phyloP scores from a whole-genome alignment of 92 coral and sea anemone genomes.

The Epizoanthus illoricatus region DNA sequence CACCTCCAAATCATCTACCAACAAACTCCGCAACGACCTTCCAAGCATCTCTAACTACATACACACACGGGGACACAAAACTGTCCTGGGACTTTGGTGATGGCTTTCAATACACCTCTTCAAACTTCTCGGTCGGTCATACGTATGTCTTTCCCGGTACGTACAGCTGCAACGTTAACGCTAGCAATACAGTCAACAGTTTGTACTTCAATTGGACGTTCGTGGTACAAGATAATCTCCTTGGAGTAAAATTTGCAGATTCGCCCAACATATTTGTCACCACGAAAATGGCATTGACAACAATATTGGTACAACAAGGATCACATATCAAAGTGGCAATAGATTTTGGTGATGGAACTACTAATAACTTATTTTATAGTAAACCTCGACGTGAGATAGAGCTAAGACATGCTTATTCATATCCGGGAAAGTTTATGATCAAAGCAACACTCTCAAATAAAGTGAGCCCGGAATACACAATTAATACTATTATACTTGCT shows the following conservation, averaged over 20 bases:
- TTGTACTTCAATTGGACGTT: conserved; percentile 5
- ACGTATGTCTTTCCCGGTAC: not conserved
- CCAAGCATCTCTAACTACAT: not conserved
- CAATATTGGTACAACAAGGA: conserved; percentile 18
- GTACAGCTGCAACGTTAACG: not conserved
- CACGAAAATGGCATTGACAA: not conserved
- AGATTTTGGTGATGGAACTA: conserved; percentile 17
- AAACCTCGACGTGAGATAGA: not conserved
- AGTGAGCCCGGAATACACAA: not conserved
- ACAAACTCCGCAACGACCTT: conserved; percentile 11
- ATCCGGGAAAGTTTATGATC: not conserved
- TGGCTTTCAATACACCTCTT: conserved; percentile 2
- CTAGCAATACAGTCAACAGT: not conserved
- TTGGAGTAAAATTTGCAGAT: conserved; percentile 2
- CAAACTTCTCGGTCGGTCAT: conserved; percentile 13
- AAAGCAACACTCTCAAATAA: not conserved
- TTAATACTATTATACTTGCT: not conserved
- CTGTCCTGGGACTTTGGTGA: conserved; percentile 31
- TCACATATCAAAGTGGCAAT: not conserved
- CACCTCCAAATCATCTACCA: not conserved
- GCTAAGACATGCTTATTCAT: not conserved
- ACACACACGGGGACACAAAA: conserved; percentile 2
- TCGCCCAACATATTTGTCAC: not conserved
- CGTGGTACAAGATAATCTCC: conserved; percentile 16
- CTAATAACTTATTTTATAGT: not conserved